phyloP scores from a whole-genome alignment of 2,113 vertebrate genomes.

The Larimichthys crocea region DNA sequence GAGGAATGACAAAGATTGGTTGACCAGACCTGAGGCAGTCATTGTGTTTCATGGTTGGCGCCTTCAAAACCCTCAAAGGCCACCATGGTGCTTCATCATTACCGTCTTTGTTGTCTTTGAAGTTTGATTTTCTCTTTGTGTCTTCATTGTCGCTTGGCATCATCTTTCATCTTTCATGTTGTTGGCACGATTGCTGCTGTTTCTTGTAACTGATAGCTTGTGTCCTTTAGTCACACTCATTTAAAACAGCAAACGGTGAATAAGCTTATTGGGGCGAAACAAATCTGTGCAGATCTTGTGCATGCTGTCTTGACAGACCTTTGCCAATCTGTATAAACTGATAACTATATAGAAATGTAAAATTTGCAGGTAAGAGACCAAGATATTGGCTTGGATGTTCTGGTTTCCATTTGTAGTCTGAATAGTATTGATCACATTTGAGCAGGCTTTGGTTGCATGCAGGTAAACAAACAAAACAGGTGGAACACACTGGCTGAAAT shows the following conservation, averaged over 20 bases:
- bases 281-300: not conserved
- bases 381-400: no score
- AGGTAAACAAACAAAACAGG: no score
- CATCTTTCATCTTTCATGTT: not conserved
- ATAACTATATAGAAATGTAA: no score
- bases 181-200: not conserved
- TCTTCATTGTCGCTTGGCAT: not conserved
- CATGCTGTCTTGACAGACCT: not conserved
- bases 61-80: not conserved
- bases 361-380: no score
- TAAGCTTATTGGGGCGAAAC: not conserved
- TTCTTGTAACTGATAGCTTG: not conserved
- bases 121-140: not conserved
- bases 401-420: no score
- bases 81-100: not conserved
- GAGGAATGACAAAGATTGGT: not conserved
- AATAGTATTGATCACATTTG: no score
- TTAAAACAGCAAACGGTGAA: not conserved
- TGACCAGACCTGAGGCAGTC: not conserved
- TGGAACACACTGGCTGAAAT: no score
- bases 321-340: not conserved
- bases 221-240: not conserved
- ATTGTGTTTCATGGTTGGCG: not conserved
- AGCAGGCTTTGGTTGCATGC: no score
- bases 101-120: not conserved